These are phyloP conservation scores for Camelus bactrianus DNA, from an alignment of 2,113 vertebrate genomes.

Conservation along the genomic window DNA sequence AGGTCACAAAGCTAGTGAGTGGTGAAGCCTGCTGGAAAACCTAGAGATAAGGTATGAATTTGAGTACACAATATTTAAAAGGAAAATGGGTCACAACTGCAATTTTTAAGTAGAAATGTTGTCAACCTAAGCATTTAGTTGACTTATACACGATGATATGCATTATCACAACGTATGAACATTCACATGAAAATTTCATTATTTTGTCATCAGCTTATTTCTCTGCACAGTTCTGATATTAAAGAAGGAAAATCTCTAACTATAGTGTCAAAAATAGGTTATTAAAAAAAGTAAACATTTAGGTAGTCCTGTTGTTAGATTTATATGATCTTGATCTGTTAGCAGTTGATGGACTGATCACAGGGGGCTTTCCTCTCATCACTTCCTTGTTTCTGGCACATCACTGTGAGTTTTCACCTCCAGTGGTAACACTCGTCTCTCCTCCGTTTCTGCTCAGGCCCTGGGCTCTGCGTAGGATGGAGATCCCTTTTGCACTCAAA, in stretches of 20 bases:
- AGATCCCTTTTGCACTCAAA: background rate
- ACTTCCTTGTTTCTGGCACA: background rate
- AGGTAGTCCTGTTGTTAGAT: background rate
- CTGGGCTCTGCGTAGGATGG: background rate
- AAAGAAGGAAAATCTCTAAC: background rate
- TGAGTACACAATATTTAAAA: background rate
- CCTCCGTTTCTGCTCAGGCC: background rate
- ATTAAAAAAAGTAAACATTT: constrained; percentile 12
- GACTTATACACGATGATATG: background rate
- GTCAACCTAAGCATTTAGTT: background rate
- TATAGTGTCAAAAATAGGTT: background rate
- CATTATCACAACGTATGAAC: background rate
- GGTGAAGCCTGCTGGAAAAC: background rate
- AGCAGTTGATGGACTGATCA: background rate
- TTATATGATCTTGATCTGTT: background rate
- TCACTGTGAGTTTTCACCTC: background rate
- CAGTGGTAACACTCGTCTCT: background rate
- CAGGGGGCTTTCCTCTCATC: too few relatives aligned
- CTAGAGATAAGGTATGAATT: background rate
- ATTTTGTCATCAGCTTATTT: background rate
- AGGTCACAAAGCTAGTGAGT: background rate
- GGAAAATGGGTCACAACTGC: constrained; percentile 14
- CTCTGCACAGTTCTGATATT: background rate
- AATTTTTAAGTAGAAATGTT: constrained; percentile 29
- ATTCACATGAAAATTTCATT: constrained; percentile 10